Conservation (phyloP, 2,797 vertebrate species). For the Hirundo rustica region DNA sequence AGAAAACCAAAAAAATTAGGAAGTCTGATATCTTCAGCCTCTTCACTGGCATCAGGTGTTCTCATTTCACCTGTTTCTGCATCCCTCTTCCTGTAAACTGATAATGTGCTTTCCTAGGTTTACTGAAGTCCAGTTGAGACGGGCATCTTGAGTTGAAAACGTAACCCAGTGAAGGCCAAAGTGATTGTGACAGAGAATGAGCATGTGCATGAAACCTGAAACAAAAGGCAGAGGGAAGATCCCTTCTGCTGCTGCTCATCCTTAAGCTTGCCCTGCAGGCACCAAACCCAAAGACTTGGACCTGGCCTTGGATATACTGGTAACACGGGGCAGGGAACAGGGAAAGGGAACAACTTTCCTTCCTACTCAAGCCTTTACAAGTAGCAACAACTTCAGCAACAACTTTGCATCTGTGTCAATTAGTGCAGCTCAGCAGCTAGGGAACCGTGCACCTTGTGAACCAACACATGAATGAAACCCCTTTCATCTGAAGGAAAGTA, state of each 20-base stretch:
- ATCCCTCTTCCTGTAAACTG: not conserved
- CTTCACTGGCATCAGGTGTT: not conserved
- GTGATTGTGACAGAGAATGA: not conserved
- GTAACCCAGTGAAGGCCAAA: not conserved
- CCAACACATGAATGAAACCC: not conserved
- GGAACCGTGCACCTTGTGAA: not conserved
- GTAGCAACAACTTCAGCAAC: not conserved
- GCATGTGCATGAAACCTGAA: not conserved
- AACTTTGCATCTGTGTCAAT: not conserved
- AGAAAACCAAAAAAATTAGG: not conserved
- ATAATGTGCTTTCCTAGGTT: not conserved
- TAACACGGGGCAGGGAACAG: fast-evolving
- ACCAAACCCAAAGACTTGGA: not conserved
- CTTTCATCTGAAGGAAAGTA: not conserved
- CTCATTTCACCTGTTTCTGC: not conserved
- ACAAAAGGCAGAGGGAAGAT: not conserved
- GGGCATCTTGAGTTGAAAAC: not conserved
- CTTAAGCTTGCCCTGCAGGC: not conserved
- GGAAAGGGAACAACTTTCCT: not conserved
- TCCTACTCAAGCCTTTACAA: not conserved
- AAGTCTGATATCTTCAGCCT: not conserved
- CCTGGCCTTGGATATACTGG: not conserved
- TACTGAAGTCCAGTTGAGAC: not conserved
- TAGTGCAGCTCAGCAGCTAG: not conserved
- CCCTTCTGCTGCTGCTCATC: not conserved